A percentile compares a stretch with the other conserved stretches of the same genome.
Evolutionary conservation across 2,888 invertebrate genomes (phyloP).

Genomic region (Agriotes lineatus): DNA sequence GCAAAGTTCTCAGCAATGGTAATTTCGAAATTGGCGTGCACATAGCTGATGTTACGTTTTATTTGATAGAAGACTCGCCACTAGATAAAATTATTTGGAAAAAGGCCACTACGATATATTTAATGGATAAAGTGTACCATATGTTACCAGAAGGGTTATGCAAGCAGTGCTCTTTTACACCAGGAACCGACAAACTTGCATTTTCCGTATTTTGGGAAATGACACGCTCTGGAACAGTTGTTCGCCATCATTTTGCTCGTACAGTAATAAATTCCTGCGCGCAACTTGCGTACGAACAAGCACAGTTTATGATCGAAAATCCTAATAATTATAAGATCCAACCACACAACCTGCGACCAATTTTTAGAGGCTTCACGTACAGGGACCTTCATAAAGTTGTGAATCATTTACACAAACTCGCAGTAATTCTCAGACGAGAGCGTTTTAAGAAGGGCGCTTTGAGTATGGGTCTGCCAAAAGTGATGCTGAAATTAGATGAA

Average conservation of each 20-base stretch:
- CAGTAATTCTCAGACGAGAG: slow-evolving; percentile 74
- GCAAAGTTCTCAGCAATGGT: slow-evolving; percentile 78
- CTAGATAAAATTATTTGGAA: slow-evolving; percentile 82
- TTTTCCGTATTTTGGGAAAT: slow-evolving; percentile 95
- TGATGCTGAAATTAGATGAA: slow-evolving; percentile 79
- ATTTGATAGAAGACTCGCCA: slow-evolving; percentile 78
- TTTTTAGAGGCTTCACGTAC: slow-evolving; percentile 73
- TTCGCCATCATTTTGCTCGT: slow-evolving; percentile 80
- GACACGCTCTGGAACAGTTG: slow-evolving; percentile 76
- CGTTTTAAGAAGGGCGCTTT: slow-evolving; percentile 86
- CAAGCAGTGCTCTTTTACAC: slow-evolving; percentile 89
- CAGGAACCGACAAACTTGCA: slow-evolving; percentile 81
- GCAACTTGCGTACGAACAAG: slow-evolving; percentile 92
- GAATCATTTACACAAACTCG: slow-evolving; percentile 75
- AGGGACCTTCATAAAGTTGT: slow-evolving; percentile 74
- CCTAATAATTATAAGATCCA: slow-evolving; percentile 71
- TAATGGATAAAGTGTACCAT: slow-evolving; percentile 90
- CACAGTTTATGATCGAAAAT: slow-evolving; percentile 86
- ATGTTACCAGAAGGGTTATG: slow-evolving; percentile 94
- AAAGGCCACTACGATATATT: slow-evolving; percentile 91
- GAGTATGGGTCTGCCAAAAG: slow-evolving; percentile 86
- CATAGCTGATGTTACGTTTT: slow-evolving; percentile 93
- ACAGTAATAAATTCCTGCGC: slow-evolving; percentile 88
- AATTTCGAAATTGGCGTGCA: slow-evolving; percentile 92
- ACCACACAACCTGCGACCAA: slow-evolving; percentile 71